phyloP scores from a whole-genome alignment of 2,888 invertebrate genomes.

The Saturnia japonica region DNA sequence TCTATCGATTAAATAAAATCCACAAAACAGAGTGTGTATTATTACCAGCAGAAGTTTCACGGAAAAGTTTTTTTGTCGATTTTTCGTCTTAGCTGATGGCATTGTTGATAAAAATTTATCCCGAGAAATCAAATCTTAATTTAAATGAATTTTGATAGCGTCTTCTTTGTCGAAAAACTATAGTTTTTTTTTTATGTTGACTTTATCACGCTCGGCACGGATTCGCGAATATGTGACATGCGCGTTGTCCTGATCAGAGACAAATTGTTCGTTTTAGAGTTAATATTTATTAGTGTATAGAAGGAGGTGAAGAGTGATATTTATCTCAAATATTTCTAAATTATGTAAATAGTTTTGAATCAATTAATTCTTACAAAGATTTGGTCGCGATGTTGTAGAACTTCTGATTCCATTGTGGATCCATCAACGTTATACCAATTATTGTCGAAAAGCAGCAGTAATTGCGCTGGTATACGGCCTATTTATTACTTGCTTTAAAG shows the following conservation, averaged over 20 bases:
- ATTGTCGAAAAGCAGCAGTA: background rate
- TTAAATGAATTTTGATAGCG: background rate
- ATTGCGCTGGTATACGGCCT: background rate
- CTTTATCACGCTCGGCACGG: background rate
- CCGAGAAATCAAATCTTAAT: background rate
- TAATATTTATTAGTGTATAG: conserved; percentile 22
- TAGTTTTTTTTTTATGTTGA: background rate
- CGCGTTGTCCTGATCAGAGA: conserved; percentile 2
- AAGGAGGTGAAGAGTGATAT: background rate
- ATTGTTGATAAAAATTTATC: background rate
- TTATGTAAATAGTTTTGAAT: conserved; percentile 2
- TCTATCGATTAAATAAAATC: no score
- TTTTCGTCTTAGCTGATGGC: no score
- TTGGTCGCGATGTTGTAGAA: background rate
- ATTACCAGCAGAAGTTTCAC: background rate
- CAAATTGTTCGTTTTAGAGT: conserved; percentile 21
- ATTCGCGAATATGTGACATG: background rate
- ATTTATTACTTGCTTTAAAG: background rate
- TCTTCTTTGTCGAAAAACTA: background rate
- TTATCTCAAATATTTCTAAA: conserved; percentile 18
- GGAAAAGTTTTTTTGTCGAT: background rate
- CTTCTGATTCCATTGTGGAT: background rate
- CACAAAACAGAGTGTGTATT: no score
- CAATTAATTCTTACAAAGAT: background rate
- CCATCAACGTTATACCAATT: background rate